Evolutionary conservation across 1,140 invertebrate species (phyloP), one percentile per base, ranked within the genome.

Genomic region (Euwallacea similis): DNA sequence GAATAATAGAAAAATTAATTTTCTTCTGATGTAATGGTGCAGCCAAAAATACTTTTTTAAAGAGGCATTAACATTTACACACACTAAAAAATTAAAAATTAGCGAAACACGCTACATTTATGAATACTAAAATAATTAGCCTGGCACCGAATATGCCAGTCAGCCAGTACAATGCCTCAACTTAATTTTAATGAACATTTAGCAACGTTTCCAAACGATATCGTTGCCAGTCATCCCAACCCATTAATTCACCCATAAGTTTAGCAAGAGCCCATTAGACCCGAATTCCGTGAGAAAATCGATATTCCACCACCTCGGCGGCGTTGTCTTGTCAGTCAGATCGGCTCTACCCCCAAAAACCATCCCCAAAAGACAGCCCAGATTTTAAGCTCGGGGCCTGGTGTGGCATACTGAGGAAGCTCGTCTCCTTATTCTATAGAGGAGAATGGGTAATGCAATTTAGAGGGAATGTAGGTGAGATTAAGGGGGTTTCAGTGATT

Each of bases 401-500:
- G 46, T 13, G 46, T 13, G 46, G 46, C 46, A 50, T 50, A 50
- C 46, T 50, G 46, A 50, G 46, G 46, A 50, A 50, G 46, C 9
- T 13, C 13, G 0, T 10, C 46, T 50, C 46, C 46, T 50, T 13
- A 33, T 13, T 50, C 46, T 50, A 15, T 21, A 15, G 16, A 50
- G 54, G 54, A 56, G 54, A 56, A 56, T 56, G 54, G 54, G 16
- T 56, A 56, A 56, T 56, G 54, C 54, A 56, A 56, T 56, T 56
- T 56, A 7, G 16, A 8, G 54, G 16, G 54, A n/a, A 16, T 15
- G 54, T 56, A 56, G 54, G 54, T 56, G 16, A 56, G 54, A 56
- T 56, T 56, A 56, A 21, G 54, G 54, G 54, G 54, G n/a, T 56
- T 56, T 16, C 16, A 15, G 8, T 56, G 16, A 56, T 56, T 56